Base-by-base conservation (phyloP, 2,113 vertebrate species). In the Ibidorhyncha struthersii region DNA sequence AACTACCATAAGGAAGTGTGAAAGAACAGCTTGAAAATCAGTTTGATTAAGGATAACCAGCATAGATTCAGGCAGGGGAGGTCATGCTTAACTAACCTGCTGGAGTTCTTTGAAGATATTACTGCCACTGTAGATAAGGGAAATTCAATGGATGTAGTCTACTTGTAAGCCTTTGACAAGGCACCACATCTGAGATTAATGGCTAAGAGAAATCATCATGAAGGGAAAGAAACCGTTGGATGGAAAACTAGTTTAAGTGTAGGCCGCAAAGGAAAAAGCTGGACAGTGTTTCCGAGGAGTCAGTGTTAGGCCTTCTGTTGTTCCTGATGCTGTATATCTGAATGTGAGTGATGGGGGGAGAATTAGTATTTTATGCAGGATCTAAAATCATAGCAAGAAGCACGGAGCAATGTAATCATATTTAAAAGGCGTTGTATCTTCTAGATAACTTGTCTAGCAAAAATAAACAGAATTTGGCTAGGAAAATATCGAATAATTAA, bases 1-100 rank as follows among this genome's bases (percentile, higher is more conserved):
- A 94, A 80, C 82, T 91, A 91, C 70, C 21, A 47, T 66, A 94
- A 93, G 58, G 58, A 96, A 93, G 32, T 90, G 89, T 86, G 71
- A 97, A 96, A 93, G 53, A 97, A 88, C 93, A 97, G 91, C 91
- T 96, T 96, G 96, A 91, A 95, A 93, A 96, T 95, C 89, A 93
- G 91, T 96, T 95, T 95, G 94, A 95, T 96, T 96, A 95, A 95
- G 87, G 65, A 88, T 94, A 94, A 85, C 50, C 79, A 96, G 69
- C 61, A 23, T 62, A 92, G 90, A 84, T 38, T 85, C 72, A 59
- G 79, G 86, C 97, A 82, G 76, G 85, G 89, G 92, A 96, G 84
- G 81, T 84, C 40, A 36, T 53, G 67, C 82, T 97, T 92, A 96
- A 93, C 93, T 32, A 92, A 97, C 49, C 66, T 63, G 65, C 50